These are phyloP conservation scores for Pygoscelis antarcticus DNA, from an alignment of 2,113 vertebrate species.

Conservation along the genomic window DNA sequence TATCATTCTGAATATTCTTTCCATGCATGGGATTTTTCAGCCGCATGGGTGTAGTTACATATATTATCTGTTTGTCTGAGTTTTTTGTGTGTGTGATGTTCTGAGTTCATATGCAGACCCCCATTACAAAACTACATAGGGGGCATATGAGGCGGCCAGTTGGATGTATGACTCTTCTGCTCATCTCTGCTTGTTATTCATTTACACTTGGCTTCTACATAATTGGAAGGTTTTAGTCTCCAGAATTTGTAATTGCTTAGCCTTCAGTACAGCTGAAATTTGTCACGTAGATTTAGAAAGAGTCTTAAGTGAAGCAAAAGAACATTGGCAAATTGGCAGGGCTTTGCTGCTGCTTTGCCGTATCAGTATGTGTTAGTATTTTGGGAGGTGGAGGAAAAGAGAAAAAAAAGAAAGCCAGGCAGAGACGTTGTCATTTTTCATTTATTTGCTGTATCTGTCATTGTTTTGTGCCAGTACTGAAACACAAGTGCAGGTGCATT, in stretches of 20 bases:
- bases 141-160: fast-evolving
- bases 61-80: background rate
- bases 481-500: background rate
- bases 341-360: background rate
- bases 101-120: background rate
- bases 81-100: background rate
- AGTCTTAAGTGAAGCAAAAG: background rate
- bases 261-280: background rate
- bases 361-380: background rate
- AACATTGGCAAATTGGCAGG: background rate
- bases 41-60: background rate
- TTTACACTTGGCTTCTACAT: background rate
- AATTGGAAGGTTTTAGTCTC: background rate
- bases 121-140: background rate
- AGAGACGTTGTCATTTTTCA: background rate
- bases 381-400: background rate
- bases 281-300: background rate
- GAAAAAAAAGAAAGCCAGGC: background rate
- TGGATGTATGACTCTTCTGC: background rate
- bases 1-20: background rate
- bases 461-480: background rate
- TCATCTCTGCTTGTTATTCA: background rate
- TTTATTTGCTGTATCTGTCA: background rate
- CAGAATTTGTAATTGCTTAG: background rate
- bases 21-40: background rate